These are phyloP conservation scores for Serinus canaria DNA, from an alignment of 2,113 vertebrate genomes.

Conservation along the genomic window DNA sequence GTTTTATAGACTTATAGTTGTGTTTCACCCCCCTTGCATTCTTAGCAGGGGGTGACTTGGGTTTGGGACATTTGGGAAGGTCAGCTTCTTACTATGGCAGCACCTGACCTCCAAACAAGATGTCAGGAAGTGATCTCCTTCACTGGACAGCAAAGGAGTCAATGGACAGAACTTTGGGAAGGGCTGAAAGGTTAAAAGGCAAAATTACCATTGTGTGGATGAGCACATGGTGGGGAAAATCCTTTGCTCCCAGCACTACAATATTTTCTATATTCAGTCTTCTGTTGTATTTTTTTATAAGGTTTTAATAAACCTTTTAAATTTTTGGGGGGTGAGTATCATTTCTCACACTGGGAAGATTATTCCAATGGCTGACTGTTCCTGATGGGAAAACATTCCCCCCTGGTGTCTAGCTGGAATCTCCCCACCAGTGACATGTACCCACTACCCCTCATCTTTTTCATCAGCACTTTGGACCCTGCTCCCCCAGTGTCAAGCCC, in stretches of 20 bases:
- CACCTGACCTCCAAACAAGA: background rate
- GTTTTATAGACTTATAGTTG: background rate
- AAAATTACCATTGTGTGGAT: background rate
- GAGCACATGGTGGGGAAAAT: background rate
- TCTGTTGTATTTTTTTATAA: background rate
- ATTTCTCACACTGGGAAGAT: background rate
- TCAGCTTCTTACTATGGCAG: background rate
- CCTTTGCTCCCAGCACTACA: background rate
- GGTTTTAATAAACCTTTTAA: background rate
- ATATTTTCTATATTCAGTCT: background rate
- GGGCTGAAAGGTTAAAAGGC: background rate
- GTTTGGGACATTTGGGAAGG: background rate
- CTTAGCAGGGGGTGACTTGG: background rate
- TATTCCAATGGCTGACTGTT: background rate
- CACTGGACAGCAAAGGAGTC: background rate
- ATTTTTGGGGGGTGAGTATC: background rate
- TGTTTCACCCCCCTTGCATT: background rate
- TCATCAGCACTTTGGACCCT: background rate
- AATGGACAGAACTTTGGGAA: background rate
- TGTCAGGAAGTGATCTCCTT: background rate
- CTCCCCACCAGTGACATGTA: background rate
- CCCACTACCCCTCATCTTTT: background rate
- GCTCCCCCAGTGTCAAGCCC: background rate
- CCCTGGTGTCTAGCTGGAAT: background rate
- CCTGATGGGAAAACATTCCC: background rate